Conservation (phyloP, 2,888 invertebrate genomes). For the Priocnemis perturbator region DNA sequence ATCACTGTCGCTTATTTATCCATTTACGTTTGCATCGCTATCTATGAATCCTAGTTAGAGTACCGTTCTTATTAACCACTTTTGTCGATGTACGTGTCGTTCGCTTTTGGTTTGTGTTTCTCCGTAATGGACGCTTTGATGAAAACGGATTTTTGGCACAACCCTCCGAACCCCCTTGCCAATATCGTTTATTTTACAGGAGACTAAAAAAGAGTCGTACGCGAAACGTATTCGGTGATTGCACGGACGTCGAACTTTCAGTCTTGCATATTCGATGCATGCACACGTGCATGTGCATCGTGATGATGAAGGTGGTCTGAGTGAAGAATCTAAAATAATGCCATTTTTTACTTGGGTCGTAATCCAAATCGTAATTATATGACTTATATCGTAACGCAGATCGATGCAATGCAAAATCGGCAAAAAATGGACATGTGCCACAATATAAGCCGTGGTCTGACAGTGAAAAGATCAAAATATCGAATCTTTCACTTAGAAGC, state of each 20-base stretch:
- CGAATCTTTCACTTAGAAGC: too few species aligned
- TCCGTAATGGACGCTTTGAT: slow-evolving; percentile 56
- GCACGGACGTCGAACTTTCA: slow-evolving; percentile 12
- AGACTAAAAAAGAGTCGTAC: slow-evolving; percentile 51
- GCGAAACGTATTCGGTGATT: slow-evolving; percentile 72
- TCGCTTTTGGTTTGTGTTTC: slow-evolving; percentile 49
- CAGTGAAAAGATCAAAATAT: too few species aligned
- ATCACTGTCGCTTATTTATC: slow-evolving; percentile 1
- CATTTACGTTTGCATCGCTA: background rate
- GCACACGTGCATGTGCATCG: too few species aligned
- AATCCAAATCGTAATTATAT: too few species aligned
- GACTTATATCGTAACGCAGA: too few species aligned
- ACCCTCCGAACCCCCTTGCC: slow-evolving; percentile 23
- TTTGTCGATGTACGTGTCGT: slow-evolving; percentile 29
- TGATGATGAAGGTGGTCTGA: too few species aligned
- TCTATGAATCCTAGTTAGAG: too few species aligned
- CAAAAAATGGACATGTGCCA: too few species aligned
- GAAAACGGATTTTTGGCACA: slow-evolving; percentile 60
- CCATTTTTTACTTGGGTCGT: too few species aligned
- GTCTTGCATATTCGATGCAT: background rate
- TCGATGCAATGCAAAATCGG: too few species aligned
- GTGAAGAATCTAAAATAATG: too few species aligned
- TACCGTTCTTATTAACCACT: background rate
- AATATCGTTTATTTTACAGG: slow-evolving; percentile 65
- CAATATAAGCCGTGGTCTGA: too few species aligned